Base-by-base conservation (phyloP, 2,113 vertebrate species). In the Myrmecophaga tridactyla region DNA sequence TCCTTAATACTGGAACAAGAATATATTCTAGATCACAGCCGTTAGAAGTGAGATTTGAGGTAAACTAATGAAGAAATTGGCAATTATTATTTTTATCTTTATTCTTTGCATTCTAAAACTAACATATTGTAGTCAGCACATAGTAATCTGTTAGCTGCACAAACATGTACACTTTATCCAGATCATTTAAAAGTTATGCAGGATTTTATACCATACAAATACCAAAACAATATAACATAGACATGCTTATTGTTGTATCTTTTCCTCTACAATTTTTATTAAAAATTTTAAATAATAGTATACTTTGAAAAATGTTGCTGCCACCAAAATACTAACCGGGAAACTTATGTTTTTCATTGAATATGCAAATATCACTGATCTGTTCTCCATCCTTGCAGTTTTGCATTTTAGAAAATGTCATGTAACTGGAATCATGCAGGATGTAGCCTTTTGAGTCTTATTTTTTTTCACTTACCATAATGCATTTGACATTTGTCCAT, bases 201-300 rank as follows among this genome's bases (percentile, higher is more conserved):
- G 72, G 17, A 67, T 53, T 62, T 34, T 88, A 75, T 56, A 58
- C 96, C 96, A 86, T 20, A 31, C 34, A 94, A 41, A 78, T 53
- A 62, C 31, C 88, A 23, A 18, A 76, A 2, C 23, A 51, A 25
- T 34, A 70, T 34, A 39, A 21, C 34, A 86, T 62, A 34, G 27
- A 65, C 87, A 76, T 23, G 83, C 75, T 48, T 48, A 36, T 39
- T 20, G n/a, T 18, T 20, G n/a, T 18, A 43, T 63, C 56, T 63
- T 73, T 46, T n/a, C 6, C 18, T 77, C 63, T 86, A 41, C 36
- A 21, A 95, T 92, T 80, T 92, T 83, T 69, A 18, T 65, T 31
- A 34, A 48, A 14, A 70, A 51, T 95, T 27, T 88, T 90, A 82
- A 84, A 82, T 96, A 88, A 96, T 72, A 70, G 94, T 13, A 84